Percentiles rank a stretch among this genome's conserved stretches.
Conservation (phyloP, 2,113 vertebrate genomes). For the Gorsachius goisagi region DNA sequence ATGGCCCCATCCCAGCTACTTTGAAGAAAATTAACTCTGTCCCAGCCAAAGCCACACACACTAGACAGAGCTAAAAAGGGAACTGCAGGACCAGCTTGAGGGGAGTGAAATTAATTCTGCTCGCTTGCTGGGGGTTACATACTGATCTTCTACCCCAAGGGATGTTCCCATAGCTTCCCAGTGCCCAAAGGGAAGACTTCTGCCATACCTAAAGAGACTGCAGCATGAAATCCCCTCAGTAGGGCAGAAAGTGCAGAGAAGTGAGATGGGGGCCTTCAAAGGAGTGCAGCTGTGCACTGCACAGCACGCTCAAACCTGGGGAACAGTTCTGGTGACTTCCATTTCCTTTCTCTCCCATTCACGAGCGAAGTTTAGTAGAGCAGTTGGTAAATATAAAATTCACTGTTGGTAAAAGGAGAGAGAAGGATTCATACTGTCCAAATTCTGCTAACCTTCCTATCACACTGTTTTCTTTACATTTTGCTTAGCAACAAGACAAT, state of each 20-base stretch:
- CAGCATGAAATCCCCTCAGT: background rate
- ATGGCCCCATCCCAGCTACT: too few relatives aligned
- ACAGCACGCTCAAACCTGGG: background rate
- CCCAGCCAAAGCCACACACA: too few relatives aligned
- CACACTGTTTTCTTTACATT: background rate
- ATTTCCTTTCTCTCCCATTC: background rate
- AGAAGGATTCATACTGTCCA: background rate
- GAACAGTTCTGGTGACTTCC: accelerated
- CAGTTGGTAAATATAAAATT: background rate
- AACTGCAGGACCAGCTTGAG: background rate
- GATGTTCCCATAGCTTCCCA: background rate
- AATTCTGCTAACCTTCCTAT: background rate
- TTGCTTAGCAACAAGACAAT: background rate
- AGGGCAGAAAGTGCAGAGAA: background rate
- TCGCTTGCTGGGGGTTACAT: accelerated
- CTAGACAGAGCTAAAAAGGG: background rate
- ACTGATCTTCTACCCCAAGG: background rate
- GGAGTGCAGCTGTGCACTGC: background rate
- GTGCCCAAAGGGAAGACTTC: accelerated
- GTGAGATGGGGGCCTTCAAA: background rate
- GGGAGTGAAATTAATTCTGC: accelerated
- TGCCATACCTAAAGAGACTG: background rate
- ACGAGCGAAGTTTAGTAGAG: background rate
- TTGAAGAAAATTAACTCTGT: too few relatives aligned
- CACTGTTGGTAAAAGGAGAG: background rate